Evolutionary conservation across 2,888 invertebrate species (phyloP).

Genomic region (Hydriomena furcata): DNA sequence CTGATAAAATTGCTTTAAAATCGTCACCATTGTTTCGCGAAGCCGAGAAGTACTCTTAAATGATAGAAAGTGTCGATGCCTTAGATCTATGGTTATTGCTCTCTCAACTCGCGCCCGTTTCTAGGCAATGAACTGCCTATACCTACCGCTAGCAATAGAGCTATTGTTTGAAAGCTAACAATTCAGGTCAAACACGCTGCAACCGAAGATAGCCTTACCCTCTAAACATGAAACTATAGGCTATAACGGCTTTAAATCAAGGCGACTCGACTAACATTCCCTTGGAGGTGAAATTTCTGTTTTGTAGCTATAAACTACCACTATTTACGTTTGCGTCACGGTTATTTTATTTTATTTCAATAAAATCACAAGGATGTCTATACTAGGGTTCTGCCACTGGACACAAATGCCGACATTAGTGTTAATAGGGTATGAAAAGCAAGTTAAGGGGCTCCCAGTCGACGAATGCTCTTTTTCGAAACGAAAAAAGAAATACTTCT

Average conservation of each 20-base stretch:
- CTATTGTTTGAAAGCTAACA: slow-evolving; percentile 22
- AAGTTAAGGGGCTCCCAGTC: no score
- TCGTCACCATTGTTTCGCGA: slow-evolving; percentile 13
- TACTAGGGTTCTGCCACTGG: no score
- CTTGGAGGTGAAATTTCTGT: not conserved
- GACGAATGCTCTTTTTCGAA: no score
- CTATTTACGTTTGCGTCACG: slow-evolving; percentile 10
- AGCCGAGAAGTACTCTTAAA: slow-evolving; percentile 5
- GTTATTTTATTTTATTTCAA: slow-evolving; percentile 9
- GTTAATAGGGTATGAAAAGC: no score
- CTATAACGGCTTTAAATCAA: not conserved
- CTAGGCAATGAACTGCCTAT: slow-evolving; percentile 16
- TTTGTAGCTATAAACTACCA: not conserved
- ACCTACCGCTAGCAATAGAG: slow-evolving; percentile 9
- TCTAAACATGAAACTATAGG: not conserved
- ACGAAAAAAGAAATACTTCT: no score
- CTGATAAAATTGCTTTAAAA: not conserved
- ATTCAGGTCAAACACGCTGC: slow-evolving; percentile 21
- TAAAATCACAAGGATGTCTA: no score
- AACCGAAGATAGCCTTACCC: slow-evolving; percentile 10
- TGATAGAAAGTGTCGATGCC: slow-evolving; percentile 17
- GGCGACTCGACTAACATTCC: not conserved
- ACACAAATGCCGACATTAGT: no score
- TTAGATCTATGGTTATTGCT: slow-evolving; percentile 3
- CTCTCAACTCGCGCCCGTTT: slow-evolving; percentile 6